These are phyloP conservation scores for Ganaspis brasiliensis DNA, from an alignment of 2,888 invertebrate genomes.

Conservation along the genomic window DNA sequence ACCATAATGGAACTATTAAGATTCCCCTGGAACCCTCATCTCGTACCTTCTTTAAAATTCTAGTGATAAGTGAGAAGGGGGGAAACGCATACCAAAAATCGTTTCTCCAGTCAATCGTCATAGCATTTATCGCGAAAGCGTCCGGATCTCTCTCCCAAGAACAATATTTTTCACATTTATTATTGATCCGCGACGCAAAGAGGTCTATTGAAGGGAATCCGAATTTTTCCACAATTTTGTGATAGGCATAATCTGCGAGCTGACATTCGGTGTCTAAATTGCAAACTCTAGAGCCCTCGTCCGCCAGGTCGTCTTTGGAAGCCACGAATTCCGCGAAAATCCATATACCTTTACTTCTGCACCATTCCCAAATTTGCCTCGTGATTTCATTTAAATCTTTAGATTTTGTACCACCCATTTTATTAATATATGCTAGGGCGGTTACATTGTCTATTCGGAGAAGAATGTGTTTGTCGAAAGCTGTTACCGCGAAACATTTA, in stretches of 20 bases:
- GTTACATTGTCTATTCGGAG: conserved; percentile 1
- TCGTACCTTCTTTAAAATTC: not conserved
- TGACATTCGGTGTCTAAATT: not conserved
- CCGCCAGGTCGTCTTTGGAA: not conserved
- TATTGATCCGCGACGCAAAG: not conserved
- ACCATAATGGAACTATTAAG: not conserved
- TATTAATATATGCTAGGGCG: not conserved
- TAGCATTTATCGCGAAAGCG: conserved; percentile 16
- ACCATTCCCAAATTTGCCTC: conserved; percentile 20
- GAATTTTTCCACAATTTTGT: not conserved
- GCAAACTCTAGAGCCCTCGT: conserved; percentile 1
- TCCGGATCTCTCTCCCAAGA: conserved; percentile 3
- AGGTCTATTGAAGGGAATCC: not conserved
- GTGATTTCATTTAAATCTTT: conserved; percentile 8
- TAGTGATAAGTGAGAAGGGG: not conserved
- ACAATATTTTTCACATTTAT: conserved; percentile 26
- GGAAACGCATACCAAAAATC: conserved; percentile 8
- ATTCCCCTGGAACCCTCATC: not conserved
- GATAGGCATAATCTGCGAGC: not conserved
- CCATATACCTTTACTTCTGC: not conserved
- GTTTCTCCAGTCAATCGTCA: conserved; percentile 31
- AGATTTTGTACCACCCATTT: conserved; percentile 13
- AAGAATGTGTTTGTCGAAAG: conserved; percentile 11
- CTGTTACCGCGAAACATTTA: not conserved
- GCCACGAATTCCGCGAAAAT: conserved; percentile 2